phyloP scores from a whole-genome alignment of 37 sponge, comb jelly and placozoan species.

The Tethya wilhelma region DNA sequence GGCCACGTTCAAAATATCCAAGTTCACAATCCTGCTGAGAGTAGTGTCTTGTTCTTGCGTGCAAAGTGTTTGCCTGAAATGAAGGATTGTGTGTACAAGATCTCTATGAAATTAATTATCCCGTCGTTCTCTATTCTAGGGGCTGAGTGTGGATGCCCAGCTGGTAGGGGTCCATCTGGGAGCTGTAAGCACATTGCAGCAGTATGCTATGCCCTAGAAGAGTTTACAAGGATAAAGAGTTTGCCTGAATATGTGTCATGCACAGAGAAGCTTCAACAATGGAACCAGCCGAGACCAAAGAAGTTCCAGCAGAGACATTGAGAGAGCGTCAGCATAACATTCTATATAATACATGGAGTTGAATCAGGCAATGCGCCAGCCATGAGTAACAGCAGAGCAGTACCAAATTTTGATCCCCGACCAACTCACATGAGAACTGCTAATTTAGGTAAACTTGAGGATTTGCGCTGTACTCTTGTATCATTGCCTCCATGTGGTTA shows the following conservation, averaged over 20 bases:
- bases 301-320: conserved; percentile 22
- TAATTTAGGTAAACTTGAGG: neutral
- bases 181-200: conserved; percentile 64
- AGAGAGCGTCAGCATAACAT: neutral
- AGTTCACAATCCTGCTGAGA: neutral
- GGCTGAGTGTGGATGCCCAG: conserved; percentile 64
- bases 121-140: conserved; percentile 18
- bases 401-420: conserved; percentile 23
- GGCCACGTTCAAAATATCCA: conserved; percentile 38
- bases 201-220: conserved; percentile 41
- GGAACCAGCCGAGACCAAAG: conserved; percentile 31
- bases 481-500: conserved; percentile 25
- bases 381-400: too few species aligned
- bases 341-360: too few species aligned
- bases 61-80: conserved; percentile 23
- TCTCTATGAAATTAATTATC: neutral
- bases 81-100: conserved; percentile 15
- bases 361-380: too few species aligned
- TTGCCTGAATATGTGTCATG: conserved; percentile 16
- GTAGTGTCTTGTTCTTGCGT: neutral
- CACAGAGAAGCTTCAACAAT: conserved; percentile 28
- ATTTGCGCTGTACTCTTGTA: conserved; percentile 18
- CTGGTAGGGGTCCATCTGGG: conserved; percentile 41
- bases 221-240: conserved; percentile 5
- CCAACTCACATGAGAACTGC: neutral